Base-by-base conservation (phyloP, 1,140 invertebrate species). In the Mycetomoellerius zeteki region DNA sequence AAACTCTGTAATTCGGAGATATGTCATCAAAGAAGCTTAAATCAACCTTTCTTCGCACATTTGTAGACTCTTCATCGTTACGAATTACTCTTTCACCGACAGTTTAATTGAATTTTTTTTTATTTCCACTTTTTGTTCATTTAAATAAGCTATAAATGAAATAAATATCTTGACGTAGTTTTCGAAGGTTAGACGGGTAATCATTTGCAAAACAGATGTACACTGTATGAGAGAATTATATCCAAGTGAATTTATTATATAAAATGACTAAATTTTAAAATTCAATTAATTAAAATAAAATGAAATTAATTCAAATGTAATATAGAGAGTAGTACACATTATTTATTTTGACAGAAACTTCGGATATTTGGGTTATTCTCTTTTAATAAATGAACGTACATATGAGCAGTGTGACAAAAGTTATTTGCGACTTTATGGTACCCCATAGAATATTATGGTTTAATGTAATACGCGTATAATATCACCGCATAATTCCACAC, bases 401-500 rank as follows among this genome's bases (percentile, higher is more conserved):
- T 6, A 16, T n/a, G 50, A 5, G 14, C 77, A 24, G 19, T 21
- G 24, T 58, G n/a, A 50, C 24, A 73, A 43, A 43, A 60, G 47
- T 75, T 73, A 75, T 47, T 82, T 47, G 54, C 27, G 24, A 75
- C 37, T 82, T 71, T 56, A 43, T 16, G 6, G 0, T 19, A 21
- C 12, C 21, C 65, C 30, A 3, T 50, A 50, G 19, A 19, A 82
- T 60, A 21, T 73, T 14, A 72, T 16, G 16, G 73, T 73, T 84
- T 60, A 60, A 73, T 12, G 19, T 60, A 24, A 30, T 24, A 24
- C 19, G 33, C n/a, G 24, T 73, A 62, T 73, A 73, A 73, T 60
- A 84, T 84, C 67, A 24, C 19, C 19, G 14, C 65, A 43, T 71
- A 73, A 84, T 73, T 84, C 5, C 37, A 33, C 14, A 33, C 16